These are phyloP conservation scores for Gymnarchus niloticus DNA, from an alignment of 2,113 vertebrate genomes.

Conservation along the genomic window DNA sequence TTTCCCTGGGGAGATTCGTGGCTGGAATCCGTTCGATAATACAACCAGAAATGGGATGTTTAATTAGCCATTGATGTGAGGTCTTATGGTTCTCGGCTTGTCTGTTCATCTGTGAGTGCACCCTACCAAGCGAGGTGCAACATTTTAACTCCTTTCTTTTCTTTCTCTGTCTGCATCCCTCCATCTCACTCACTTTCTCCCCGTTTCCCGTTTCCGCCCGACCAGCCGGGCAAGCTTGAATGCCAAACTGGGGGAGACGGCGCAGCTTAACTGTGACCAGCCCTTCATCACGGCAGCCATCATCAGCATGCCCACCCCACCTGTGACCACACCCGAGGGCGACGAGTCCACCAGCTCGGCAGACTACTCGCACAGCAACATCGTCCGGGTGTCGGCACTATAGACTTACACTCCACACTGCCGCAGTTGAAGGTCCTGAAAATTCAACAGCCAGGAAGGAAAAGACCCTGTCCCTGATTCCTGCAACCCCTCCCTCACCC, in stretches of 20 bases:
- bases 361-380: slow-evolving; percentile 75
- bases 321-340: slow-evolving; percentile 70
- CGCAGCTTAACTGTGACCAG: slow-evolving; percentile 87
- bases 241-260: slow-evolving; percentile 82
- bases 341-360: slow-evolving; percentile 67
- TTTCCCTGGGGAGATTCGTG: neutral
- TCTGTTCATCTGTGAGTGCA: neutral
- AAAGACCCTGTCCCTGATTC: neutral
- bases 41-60: neutral
- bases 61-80: neutral
- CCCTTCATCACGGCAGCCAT: slow-evolving; percentile 82
- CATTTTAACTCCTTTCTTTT: neutral
- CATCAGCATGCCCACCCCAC: slow-evolving; percentile 81
- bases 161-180: neutral
- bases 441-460: neutral
- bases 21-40: neutral
- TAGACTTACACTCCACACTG: slow-evolving; percentile 52
- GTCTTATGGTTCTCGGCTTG: neutral
- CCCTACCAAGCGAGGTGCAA: neutral
- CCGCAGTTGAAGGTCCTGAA: neutral
- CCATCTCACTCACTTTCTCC: neutral
- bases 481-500: neutral
- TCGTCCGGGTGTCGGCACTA: slow-evolving; percentile 88
- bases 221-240: slow-evolving; percentile 89
- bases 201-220: neutral